Evolutionary conservation across 2,888 invertebrate species (phyloP), one percentile per base, ranked within the genome.

Genomic region (Athalia rosae): DNA sequence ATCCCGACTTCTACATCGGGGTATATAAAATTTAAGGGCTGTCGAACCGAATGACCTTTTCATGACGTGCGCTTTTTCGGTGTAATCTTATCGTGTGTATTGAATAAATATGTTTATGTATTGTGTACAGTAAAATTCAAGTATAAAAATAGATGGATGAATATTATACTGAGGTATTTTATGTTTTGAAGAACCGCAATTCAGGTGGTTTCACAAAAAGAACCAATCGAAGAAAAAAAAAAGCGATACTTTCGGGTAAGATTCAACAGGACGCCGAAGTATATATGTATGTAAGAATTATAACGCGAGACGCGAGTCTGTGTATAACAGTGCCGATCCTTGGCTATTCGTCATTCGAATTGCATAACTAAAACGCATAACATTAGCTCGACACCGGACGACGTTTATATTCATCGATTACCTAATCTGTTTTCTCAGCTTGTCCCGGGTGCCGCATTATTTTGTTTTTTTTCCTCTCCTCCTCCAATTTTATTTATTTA

Each of bases 381-480:
- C 50, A 74, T 48, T 74, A 74, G 6, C 28, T 28, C 28, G 28
- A 28, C 28, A 28, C n/a, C 61, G 50, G 9, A 74, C 62, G 74
- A 74, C 61, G 78, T 83, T 82, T 85, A 85, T 84, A 83, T 84
- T 84, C 84, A 85, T 83, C 82, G 84, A 83, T 84, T 84, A 83
- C 80, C 80, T 81, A 84, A 83, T 80, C 50, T 62, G 74, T 74
- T 59, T 74, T 74, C 59, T 74, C 28, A n/a, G 28, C 50, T 28
- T 61, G 28, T 48, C 45, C 28, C 28, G 28, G 28, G 28, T 28
- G 28, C 28, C 28, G 28, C 28, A 28, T 28, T 28, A 28, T 28
- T 28, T 28, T 28, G 2, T 28, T 28, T 28, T 28, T 28, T 28
- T 28, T 28, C 28, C 1, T 1, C 28, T 28, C 28, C 28, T 28